phyloP scores from a whole-genome alignment of 2,797 vertebrate species.

The Ptychobarbus kaznakovi region DNA sequence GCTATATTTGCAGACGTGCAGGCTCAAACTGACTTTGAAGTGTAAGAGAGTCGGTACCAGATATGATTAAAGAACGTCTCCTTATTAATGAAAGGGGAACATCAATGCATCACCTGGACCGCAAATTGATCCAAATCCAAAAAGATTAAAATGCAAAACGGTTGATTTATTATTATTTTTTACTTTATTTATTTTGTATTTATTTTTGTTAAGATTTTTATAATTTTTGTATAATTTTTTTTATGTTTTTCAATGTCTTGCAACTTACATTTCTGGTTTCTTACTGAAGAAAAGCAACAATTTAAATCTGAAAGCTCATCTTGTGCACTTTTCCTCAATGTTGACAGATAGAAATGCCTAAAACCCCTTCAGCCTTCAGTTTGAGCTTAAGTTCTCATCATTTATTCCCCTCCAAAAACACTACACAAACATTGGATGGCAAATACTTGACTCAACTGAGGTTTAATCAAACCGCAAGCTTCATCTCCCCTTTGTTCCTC shows the following conservation, averaged over 20 bases:
- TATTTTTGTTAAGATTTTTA: neutral
- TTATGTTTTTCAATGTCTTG: neutral
- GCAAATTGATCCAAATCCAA: neutral
- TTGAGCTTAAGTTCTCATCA: conserved; percentile 39
- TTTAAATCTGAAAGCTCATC: neutral
- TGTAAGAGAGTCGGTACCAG: neutral
- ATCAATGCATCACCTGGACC: conserved; percentile 11
- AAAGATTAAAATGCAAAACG: neutral
- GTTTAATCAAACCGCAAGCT: conserved; percentile 60
- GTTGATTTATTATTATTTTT: no score
- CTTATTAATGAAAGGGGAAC: conserved; percentile 15
- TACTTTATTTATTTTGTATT: neutral
- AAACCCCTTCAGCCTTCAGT: conserved; percentile 24
- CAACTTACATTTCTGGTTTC: neutral
- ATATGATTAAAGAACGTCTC: conserved; percentile 41
- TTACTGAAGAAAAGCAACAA: neutral
- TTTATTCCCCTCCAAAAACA: conserved; percentile 41
- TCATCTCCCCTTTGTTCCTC: conserved; percentile 62
- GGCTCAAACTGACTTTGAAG: conserved; percentile 26
- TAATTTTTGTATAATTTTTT: neutral
- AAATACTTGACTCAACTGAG: conserved; percentile 55
- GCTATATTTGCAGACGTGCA: conserved; percentile 26
- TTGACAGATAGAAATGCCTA: conserved; percentile 20
- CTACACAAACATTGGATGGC: conserved; percentile 52
- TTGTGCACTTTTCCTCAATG: conserved; percentile 6